Base-by-base conservation (phyloP, 2,888 invertebrate species). In the Ochropleura leucogaster region DNA sequence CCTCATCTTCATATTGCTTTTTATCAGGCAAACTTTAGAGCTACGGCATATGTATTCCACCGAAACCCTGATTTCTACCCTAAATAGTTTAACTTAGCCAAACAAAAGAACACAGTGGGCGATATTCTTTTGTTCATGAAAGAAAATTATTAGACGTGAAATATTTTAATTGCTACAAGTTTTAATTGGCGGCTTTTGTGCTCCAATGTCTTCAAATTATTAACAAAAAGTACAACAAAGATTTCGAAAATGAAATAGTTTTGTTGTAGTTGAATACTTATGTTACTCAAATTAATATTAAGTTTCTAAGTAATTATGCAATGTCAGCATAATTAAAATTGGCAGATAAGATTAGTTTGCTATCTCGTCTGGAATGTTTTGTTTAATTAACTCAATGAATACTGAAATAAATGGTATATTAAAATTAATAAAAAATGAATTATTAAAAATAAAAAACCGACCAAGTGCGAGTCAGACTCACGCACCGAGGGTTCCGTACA, bases 301-400 rank as follows among this genome's bases (percentile, higher is more conserved):
- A 57, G 57, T 63, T 69, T 77, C 12, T 63, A 20, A 82, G 57
- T 42, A 55, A 57, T 72, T 66, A 65, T 57, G 60, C 57, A 57
- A 68, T 18, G 30, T 62, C 69, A 53, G 63, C 5, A 12, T 71
- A 66, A 77, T 81, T 77, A 51, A 60, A 72, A 72, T 20, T 60
- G 60, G 51, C 47, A 68, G 44, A 53, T 55, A n/a, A 42, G 18
- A 67, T 70, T n/a, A 67, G 20, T 59, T 80, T 66, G 40, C 8
- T 40, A 63, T 63, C 30, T 63, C 66, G n/a, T 67, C 63, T 80
- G 20, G 12, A 67, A 67, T 44, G 63, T 30, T 69, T 68, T 42
- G 12, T 18, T 30, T 67, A 40, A 70, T 68, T 65, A 49, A 65
- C 18, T 66, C 40, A 12, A 55, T 59, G 4, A 14, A 44, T 51